Base-by-base conservation (phyloP, 2,113 vertebrate species). In the Pedionomus torquatus region DNA sequence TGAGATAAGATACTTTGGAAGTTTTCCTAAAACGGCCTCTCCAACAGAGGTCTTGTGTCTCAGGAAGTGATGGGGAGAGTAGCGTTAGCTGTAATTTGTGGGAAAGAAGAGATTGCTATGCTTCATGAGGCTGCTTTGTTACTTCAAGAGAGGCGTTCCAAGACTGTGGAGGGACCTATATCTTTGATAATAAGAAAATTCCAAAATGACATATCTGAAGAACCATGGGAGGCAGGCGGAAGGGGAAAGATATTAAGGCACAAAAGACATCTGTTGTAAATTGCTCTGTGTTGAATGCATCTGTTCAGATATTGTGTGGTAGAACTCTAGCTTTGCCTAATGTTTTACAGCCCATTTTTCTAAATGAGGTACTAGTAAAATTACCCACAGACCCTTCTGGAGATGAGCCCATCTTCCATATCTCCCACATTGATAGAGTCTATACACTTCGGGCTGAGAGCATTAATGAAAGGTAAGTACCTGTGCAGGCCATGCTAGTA, bases 291-390 rank as follows among this genome's bases (percentile, higher is more conserved):
- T 88, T 95, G 68, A 68, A 44, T 55, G 66, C 55, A 33, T 79
- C 64, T 12, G 37, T 69, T 71, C 10, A 6, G 61, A 54, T 87
- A 21, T 5, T 43, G 68, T 93, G 72, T 18, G 8, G 33, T 82
- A 70, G 65, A 92, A 89, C 88, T 83, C 54, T 61, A 77, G 94
- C 76, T 92, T 88, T 97, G 79, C 95, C 75, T 97, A 7, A 92
- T 97, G 57, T 97, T 94, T 97, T 97, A 30, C 98, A 99, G 99
- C 99, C 99, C 19, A 99, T 99, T 97, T 99, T 99, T 96, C 98
- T 99, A 20, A 99, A 99, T 16, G 99, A 99, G 94, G 99, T 99
- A 72, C 98, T 99, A 74, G 99, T 99, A 68, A 99, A 99, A 96
- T 97, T 99, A 52, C 99, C 99, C 37, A 99, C 99, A 2, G 99